Evolutionary conservation across 1,140 invertebrate genomes (phyloP), one percentile per base, ranked within the genome.

Genomic region (Formica selysi): DNA sequence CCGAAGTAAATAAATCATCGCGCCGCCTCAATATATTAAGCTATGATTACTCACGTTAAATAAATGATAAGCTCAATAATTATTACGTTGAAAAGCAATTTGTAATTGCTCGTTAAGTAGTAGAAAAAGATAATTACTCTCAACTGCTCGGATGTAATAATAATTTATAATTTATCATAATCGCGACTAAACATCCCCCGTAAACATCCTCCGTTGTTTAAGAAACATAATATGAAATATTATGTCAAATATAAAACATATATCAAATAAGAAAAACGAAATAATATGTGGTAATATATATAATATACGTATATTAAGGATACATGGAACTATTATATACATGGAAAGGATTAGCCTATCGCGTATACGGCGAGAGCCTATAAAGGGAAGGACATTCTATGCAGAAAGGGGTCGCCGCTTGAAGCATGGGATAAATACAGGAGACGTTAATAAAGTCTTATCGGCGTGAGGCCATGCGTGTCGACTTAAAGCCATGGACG

Each of bases 391-490:
- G 22, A 70, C 78, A 22, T 59, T 44, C 44, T 19, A 11, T 29
- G 16, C 13, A 19, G 44, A 68, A 70, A 54, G 59, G 51, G 36
- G 38, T 29, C 67, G 79, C 22, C 32, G 67, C 74, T 57, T 54
- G 76, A 86, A 81, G 87, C 54, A 54, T 67, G 83, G 87, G 90
- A 93, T 92, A 93, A 93, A 93, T 93, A 90, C 79, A 65, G 79
- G 67, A 78, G 41, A 79, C 87, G 91, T 92, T 94, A 93, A 94
- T 94, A 94, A 93, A 93, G 90, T 93, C 93, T 93, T 94, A 94
- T 94, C 93, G 91, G 92, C 84, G 87, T 86, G 76, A 91, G 88
- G 86, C 93, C 93, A 93, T 93, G 93, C 92, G 91, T 91, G 92
- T 92, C 89, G 92, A 93, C 93, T 94, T 93, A 92, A 91, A 92